These are phyloP conservation scores for Cossypha caffra DNA, from an alignment of 2,797 vertebrate genomes.

Conservation along the genomic window DNA sequence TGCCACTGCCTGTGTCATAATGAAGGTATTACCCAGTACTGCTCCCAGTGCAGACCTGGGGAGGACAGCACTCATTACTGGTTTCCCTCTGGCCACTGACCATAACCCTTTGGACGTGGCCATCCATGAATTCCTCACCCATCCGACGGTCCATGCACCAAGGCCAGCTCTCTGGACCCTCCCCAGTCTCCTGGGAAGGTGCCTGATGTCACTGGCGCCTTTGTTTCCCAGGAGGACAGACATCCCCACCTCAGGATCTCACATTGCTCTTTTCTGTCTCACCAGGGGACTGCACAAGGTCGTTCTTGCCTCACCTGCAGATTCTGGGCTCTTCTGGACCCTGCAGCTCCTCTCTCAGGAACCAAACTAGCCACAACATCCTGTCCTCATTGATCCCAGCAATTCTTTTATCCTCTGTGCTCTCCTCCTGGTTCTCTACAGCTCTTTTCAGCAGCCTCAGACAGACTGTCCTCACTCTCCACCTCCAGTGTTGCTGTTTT, in stretches of 20 bases:
- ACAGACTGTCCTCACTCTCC: background rate
- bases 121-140: background rate
- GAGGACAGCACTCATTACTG: background rate
- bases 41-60: rapidly evolving
- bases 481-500: background rate
- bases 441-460: background rate
- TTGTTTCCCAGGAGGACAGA: background rate
- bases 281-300: background rate
- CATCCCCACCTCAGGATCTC: background rate
- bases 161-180: background rate
- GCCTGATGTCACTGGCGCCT: background rate
- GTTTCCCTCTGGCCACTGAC: background rate
- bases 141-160: background rate
- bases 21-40: background rate
- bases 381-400: background rate
- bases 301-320: background rate
- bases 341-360: background rate
- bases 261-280: background rate
- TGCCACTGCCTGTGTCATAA: background rate
- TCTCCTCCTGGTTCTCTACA: background rate
- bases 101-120: background rate
- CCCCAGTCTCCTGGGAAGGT: background rate
- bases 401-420: background rate
- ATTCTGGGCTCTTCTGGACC: background rate
- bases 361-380: background rate